Conservation (phyloP, 1,140 invertebrate species). For the Arion vulgaris region DNA sequence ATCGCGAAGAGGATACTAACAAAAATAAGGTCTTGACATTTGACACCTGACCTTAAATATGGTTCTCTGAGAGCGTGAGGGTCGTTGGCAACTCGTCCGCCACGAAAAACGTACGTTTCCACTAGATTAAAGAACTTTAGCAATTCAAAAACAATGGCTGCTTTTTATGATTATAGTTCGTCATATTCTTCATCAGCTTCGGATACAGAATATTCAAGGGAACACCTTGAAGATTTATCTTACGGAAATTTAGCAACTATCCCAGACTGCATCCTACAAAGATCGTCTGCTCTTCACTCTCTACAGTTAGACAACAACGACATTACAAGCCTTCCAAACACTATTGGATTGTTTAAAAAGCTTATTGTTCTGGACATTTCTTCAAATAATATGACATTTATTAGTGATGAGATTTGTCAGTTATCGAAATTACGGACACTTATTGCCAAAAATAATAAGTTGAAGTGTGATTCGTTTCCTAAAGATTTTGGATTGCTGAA, state of each 20-base stretch:
- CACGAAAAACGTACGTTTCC: not conserved
- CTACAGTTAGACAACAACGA: constrained; percentile 71
- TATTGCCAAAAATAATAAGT: constrained; percentile 88
- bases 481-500: constrained; percentile 82
- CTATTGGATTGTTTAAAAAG: constrained; percentile 72
- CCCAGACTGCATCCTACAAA: constrained; percentile 58
- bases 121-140: not conserved
- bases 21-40: not conserved
- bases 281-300: constrained; percentile 52
- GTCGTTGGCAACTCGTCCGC: not conserved
- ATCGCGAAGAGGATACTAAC: not conserved
- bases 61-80: not conserved
- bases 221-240: constrained; percentile 67
- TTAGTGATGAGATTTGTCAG: constrained; percentile 83
- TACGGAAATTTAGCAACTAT: constrained; percentile 63
- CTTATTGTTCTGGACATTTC: constrained; percentile 85
- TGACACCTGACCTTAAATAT: not conserved
- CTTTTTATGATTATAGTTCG: constrained; percentile 23
- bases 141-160: constrained; percentile 28
- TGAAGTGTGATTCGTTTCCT: constrained; percentile 86
- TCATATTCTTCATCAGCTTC: constrained; percentile 42
- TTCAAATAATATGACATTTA: constrained; percentile 83
- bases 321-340: constrained; percentile 66
- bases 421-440: constrained; percentile 82
- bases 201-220: constrained; percentile 58